These are phyloP conservation scores for Numida meleagris DNA, from an alignment of 2,113 vertebrate species.

Conservation along the genomic window DNA sequence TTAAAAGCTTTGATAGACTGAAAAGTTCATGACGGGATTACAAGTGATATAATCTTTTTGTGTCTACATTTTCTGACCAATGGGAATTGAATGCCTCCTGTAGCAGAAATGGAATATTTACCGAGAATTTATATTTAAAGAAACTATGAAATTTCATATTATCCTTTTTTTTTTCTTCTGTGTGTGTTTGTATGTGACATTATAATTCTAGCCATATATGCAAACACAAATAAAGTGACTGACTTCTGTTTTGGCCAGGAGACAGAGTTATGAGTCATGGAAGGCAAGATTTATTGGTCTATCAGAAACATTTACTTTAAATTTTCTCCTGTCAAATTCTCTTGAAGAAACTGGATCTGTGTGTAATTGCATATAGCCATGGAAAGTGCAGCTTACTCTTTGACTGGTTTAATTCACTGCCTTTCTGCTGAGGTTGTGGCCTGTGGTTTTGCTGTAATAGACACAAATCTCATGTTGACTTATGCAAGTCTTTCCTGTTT, in stretches of 20 bases:
- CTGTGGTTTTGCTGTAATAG: slow-evolving; percentile 24
- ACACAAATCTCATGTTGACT: slow-evolving; percentile 33
- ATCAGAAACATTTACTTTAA: slow-evolving; percentile 55
- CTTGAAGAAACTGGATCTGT: slow-evolving; percentile 37
- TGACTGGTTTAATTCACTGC: slow-evolving; percentile 42
- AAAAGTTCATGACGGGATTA: neutral
- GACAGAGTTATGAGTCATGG: slow-evolving; percentile 43
- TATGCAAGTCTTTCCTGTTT: neutral
- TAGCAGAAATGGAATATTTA: neutral
- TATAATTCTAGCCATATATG: neutral
- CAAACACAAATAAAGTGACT: slow-evolving; percentile 19
- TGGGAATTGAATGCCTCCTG: neutral
- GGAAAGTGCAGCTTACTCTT: slow-evolving; percentile 20
- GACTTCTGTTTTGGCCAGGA: slow-evolving; percentile 14
- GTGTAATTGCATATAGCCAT: slow-evolving; percentile 28
- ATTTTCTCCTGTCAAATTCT: slow-evolving; percentile 53
- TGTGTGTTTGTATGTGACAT: neutral
- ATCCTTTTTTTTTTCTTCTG: neutral
- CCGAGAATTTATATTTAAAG: neutral
- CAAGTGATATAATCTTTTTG: neutral
- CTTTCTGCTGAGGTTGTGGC: slow-evolving; percentile 29
- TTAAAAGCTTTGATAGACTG: neutral
- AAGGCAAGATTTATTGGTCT: slow-evolving; percentile 54
- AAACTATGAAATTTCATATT: neutral
- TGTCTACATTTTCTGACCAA: slow-evolving; percentile 25